A percentile compares a stretch with the other conserved stretches of the same genome.
phyloP scores from a whole-genome alignment of 2,113 vertebrate species.

The Mormyrus lacerda region DNA sequence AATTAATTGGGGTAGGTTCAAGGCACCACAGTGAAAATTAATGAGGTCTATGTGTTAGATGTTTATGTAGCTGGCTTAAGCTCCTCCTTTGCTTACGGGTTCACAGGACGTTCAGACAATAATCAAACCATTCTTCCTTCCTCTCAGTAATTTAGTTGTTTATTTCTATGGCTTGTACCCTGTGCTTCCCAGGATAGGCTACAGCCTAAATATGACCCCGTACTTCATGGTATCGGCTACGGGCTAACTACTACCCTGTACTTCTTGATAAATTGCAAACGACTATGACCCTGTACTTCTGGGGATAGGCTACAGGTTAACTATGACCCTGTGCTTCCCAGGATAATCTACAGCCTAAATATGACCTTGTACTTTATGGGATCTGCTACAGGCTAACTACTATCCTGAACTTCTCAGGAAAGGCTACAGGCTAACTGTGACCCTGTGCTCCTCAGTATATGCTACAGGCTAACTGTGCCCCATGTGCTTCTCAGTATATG shows the following conservation, averaged over 20 bases:
- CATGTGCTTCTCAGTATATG: background rate
- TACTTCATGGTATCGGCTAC: background rate
- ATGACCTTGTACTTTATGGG: background rate
- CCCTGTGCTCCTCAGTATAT: background rate
- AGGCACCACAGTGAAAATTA: background rate
- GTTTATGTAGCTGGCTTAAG: background rate
- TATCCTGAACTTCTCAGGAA: background rate
- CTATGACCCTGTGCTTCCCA: background rate
- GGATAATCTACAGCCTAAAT: background rate
- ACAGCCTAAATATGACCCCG: background rate
- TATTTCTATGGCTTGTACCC: background rate
- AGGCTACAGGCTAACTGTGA: background rate
- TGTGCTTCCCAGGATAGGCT: background rate
- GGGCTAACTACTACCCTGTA: background rate
- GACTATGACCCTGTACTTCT: background rate
- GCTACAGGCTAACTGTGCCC: background rate
- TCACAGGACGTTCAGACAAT: no score
- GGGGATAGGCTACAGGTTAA: no score
- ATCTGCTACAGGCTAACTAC: background rate
- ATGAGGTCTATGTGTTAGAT: background rate
- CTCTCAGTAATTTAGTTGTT: background rate
- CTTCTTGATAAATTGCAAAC: no score
- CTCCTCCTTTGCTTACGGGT: background rate
- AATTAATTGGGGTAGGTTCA: background rate
- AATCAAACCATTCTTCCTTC: background rate